A percentile compares a stretch with the other conserved stretches of the same genome.
Conservation (phyloP, 2,797 vertebrate species). For the Pteronotus mesoamericanus region DNA sequence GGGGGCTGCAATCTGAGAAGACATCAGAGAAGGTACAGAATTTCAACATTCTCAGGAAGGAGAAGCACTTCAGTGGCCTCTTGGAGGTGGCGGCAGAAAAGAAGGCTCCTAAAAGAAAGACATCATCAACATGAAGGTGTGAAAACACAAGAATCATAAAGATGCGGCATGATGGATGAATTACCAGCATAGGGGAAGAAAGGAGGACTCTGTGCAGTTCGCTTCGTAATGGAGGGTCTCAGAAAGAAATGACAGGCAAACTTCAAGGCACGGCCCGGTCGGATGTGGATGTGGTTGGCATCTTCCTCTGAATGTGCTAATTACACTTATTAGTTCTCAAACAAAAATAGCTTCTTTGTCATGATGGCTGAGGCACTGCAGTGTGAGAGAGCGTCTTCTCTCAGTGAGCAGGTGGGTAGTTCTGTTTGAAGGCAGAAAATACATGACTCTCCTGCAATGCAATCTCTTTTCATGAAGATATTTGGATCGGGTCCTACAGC, state of each 20-base stretch:
- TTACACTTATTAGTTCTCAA: constrained; percentile 46
- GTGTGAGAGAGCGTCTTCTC: background rate
- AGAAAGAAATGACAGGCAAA: background rate
- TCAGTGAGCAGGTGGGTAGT: background rate
- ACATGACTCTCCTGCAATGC: background rate
- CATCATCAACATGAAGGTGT: background rate
- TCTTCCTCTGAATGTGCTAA: constrained; percentile 37
- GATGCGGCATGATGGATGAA: background rate
- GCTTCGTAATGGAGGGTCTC: background rate
- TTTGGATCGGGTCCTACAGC: background rate
- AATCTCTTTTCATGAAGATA: background rate
- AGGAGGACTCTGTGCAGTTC: background rate
- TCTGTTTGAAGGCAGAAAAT: background rate
- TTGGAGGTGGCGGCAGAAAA: background rate
- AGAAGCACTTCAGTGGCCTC: background rate
- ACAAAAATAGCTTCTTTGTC: constrained; percentile 3
- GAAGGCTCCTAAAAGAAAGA: background rate
- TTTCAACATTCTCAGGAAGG: background rate
- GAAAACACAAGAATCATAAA: background rate
- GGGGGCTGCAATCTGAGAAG: background rate
- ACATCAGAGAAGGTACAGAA: background rate
- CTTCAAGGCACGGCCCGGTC: background rate
- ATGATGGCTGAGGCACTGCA: background rate
- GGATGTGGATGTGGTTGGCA: background rate
- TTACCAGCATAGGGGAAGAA: background rate